A percentile compares a stretch with the other conserved stretches of the same genome.
These are phyloP conservation scores for Ferdinandea cuprea DNA, from an alignment of 2,888 invertebrate species.

Conservation along the genomic window DNA sequence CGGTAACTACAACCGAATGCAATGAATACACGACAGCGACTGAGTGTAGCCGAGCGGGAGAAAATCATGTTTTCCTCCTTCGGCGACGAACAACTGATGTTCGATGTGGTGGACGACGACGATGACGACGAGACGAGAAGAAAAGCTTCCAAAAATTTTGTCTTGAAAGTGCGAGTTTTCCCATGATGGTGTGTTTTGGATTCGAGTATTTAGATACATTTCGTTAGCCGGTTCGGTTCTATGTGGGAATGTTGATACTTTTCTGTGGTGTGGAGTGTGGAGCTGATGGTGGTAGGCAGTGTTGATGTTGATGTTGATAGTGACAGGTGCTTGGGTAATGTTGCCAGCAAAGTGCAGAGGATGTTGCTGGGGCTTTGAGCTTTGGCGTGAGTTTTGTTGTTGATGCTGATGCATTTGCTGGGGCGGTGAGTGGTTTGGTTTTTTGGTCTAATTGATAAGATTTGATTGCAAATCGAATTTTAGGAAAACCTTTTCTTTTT, in stretches of 20 bases:
- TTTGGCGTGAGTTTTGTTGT: conserved; percentile 19
- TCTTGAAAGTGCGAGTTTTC: conserved; percentile 69
- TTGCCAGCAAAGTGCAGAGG: conserved; percentile 25
- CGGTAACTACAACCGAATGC: conserved; percentile 60
- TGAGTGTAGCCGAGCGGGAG: conserved; percentile 59
- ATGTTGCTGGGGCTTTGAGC: conserved; percentile 9
- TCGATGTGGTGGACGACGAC: no score
- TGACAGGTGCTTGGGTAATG: conserved; percentile 24
- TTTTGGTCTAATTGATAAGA: no score
- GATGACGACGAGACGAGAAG: conserved; percentile 54
- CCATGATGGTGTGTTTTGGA: conserved; percentile 58
- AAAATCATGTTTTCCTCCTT: conserved; percentile 73
- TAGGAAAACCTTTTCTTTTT: no score
- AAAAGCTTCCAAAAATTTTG: conserved; percentile 62
- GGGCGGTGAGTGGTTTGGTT: neutral
- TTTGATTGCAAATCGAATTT: no score
- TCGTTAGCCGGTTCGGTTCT: conserved; percentile 16
- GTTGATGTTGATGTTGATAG: no score
- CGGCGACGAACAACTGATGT: conserved; percentile 44
- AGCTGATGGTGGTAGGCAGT: neutral
- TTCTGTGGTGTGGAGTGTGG: neutral
- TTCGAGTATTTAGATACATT: conserved; percentile 48
- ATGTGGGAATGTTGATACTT: conserved; percentile 27
- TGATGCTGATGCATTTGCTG: no score
- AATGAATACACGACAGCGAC: conserved; percentile 67